Percentiles rank a stretch among this genome's conserved stretches.
Evolutionary conservation across 2,888 invertebrate genomes (phyloP).

Genomic region (Phalera bucephala): DNA sequence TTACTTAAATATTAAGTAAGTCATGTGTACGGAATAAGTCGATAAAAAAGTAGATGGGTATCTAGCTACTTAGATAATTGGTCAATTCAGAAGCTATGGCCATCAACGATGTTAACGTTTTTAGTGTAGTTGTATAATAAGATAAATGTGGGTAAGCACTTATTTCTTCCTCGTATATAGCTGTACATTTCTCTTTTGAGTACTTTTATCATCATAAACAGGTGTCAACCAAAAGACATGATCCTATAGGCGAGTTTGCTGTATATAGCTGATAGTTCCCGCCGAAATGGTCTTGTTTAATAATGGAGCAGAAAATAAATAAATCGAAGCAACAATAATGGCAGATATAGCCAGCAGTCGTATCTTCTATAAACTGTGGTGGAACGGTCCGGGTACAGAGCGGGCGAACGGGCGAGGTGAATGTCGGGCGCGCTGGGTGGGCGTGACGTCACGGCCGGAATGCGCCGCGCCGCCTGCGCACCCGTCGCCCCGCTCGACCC

Average conservation of each 20-base stretch:
- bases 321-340: slow-evolving; percentile 60
- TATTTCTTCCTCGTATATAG: no score
- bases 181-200: no score
- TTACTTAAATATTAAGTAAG: no score
- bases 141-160: no score
- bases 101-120: no score
- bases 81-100: no score
- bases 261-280: slow-evolving; percentile 28
- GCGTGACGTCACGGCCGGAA: slow-evolving; percentile 81
- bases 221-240: no score
- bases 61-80: no score
- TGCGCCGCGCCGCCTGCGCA: slow-evolving; percentile 65
- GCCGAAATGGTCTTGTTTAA: slow-evolving; percentile 48
- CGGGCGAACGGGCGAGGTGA: slow-evolving; percentile 64
- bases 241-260: slow-evolving; percentile 20
- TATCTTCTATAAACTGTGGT: slow-evolving; percentile 41
- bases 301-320: slow-evolving; percentile 59
- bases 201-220: no score
- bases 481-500: slow-evolving; percentile 40
- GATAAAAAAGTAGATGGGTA: no score
- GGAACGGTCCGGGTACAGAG: slow-evolving; percentile 47
- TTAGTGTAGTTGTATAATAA: no score
- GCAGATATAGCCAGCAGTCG: slow-evolving; percentile 56
- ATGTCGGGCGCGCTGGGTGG: slow-evolving; percentile 79
- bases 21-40: no score